Percentiles rank a stretch among this genome's conserved stretches.
phyloP scores from a whole-genome alignment of 2,797 vertebrate species.

The Oceanodroma leucorhoa region DNA sequence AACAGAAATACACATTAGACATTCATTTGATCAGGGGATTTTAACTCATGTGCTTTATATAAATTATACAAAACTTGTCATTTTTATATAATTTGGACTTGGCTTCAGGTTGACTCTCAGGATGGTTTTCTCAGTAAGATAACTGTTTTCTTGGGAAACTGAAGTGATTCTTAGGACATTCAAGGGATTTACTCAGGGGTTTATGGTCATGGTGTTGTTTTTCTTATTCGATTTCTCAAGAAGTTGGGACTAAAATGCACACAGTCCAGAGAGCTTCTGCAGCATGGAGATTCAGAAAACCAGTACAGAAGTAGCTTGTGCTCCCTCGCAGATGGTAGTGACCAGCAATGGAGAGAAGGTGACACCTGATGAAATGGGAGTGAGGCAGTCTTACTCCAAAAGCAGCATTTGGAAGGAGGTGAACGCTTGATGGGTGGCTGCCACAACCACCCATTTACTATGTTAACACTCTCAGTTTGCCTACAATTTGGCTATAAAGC shows the following conservation, averaged over 20 bases:
- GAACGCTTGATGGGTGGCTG: accelerated
- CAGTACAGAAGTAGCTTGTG: background rate
- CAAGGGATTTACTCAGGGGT: background rate
- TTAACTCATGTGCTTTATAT: background rate
- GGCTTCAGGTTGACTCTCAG: background rate
- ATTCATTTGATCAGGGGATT: background rate
- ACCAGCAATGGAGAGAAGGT: background rate
- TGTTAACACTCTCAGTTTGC: background rate
- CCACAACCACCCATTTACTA: background rate
- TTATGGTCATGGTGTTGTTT: background rate
- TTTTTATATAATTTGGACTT: background rate
- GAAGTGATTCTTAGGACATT: background rate
- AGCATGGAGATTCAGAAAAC: background rate
- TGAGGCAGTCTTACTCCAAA: background rate
- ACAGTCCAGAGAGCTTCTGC: background rate
- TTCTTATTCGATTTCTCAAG: background rate
- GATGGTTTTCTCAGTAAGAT: background rate
- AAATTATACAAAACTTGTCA: background rate
- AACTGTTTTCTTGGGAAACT: background rate
- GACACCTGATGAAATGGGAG: background rate
- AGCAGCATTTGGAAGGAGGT: background rate
- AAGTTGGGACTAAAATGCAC: background rate
- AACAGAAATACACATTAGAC: background rate
- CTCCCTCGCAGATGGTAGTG: accelerated
- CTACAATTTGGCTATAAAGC: background rate